These are phyloP conservation scores for Lucilia cuprina DNA, from an alignment of 1,140 invertebrate genomes.

Conservation along the genomic window DNA sequence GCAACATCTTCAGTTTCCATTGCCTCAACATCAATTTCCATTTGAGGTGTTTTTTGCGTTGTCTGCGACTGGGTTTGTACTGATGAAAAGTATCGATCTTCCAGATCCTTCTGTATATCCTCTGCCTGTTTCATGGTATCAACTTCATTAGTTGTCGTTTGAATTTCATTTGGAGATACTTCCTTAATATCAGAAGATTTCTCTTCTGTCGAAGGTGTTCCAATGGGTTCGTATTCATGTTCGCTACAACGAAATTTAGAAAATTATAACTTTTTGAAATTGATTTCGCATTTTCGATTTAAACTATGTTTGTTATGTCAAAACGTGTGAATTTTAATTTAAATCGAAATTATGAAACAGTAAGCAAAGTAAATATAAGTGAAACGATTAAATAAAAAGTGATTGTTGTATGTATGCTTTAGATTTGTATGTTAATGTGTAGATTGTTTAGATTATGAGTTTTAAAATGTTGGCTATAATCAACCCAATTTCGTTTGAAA, in stretches of 20 bases:
- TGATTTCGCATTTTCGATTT: no score
- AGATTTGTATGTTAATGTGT: no score
- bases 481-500: no score
- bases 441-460: no score
- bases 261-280: no score
- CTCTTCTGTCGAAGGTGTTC: conserved; percentile 62
- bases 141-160: conserved; percentile 15
- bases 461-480: no score
- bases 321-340: no score
- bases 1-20: conserved; percentile 66
- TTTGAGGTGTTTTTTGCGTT: conserved; percentile 69
- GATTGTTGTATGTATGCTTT: no score
- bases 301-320: no score
- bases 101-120: conserved; percentile 40
- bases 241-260: conserved; percentile 70
- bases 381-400: no score
- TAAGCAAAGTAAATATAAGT: no score
- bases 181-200: conserved; percentile 40
- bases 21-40: conserved; percentile 73
- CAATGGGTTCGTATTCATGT: conserved; percentile 87
- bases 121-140: conserved; percentile 38
- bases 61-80: conserved; percentile 49
- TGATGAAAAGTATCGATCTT: conserved; percentile 49
- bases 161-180: conserved; percentile 38
- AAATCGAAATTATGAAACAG: no score